Base-by-base conservation (phyloP, 2,888 invertebrate genomes). In the Orthosia incerta region DNA sequence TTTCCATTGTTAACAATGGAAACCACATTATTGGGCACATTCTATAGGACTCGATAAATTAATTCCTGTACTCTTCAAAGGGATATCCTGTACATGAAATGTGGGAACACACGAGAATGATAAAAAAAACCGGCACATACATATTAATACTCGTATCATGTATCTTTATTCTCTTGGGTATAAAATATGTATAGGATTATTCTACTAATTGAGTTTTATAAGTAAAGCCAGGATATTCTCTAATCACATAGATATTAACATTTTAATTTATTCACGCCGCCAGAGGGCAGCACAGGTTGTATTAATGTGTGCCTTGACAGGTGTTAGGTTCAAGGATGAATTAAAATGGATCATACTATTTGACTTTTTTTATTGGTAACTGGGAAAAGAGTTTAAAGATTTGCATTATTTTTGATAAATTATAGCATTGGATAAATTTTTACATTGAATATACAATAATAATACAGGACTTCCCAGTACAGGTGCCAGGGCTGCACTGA, bases 191-290 rank as follows among this genome's bases (percentile, higher is more conserved):
- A 46, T n/a, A 13, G n/a, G 53, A 4, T 76, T 71, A 51, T 60
- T 39, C 26, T n/a, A 63, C 71, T 70, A 71, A 71, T 63, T 63
- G 46, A 13, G n/a, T 62, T 69, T 69, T 55, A 57, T 23, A 23
- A 55, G 18, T 46, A 50, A 61, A 65, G 12, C 60, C 55, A 16
- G 59, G 48, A 31, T n/a, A 18, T 53, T 48, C 7, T n/a, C 39
- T 26, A 56, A 66, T 63, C 60, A 60, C 20, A 7, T 63, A 23
- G 26, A 57, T 55, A 68, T 71, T 71, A 23, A 65, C 68, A 76
- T 81, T 71, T 39, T 71, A 79, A 81, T 76, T 81, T 71, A 81
- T 79, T 76, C 79, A 76, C 64, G 26, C 39, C 45, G 9, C 1
- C 23, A 56, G 53, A 67, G 64, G 60, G n/a, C 15, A 50, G 50